Base-by-base conservation (phyloP, 2,113 vertebrate genomes). In the Campylorhamphus procurvoides region DNA sequence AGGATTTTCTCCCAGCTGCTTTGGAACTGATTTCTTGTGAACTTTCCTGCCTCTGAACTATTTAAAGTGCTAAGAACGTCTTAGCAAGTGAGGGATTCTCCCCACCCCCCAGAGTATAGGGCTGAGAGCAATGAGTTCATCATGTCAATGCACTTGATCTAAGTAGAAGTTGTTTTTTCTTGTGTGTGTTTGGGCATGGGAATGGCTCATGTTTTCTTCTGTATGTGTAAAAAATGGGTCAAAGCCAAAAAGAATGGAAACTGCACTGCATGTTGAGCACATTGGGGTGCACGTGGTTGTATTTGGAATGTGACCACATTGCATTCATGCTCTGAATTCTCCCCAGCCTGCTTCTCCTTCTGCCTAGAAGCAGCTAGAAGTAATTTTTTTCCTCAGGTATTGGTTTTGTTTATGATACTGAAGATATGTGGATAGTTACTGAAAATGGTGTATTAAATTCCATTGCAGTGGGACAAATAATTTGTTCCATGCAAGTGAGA, bases 21-120 rank as follows among this genome's bases (percentile, higher is more conserved):
- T 74, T 87, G 52, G 68, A 88, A 33, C 25, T 17, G 9, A 80
- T 92, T 80, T 87, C 47, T 85, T 72, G n/a, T 59, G 80, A 76
- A 94, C 91, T 87, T 79, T 92, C 84, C 77, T 96, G 77, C 86
- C 77, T 87, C 52, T 84, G 60, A 86, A 87, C 47, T 87, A n/a
- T 28, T 81, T 66, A 44, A 96, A 93, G 89, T 72, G 68, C 59
- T 88, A 78, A 95, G 71, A 75, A 64, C 68, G 50, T 78, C 76
- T 75, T 62, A 74, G 64, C 47, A 84, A 59, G 52, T 75, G 59
- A 64, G n/a, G 20, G 39, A 59, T 39, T 4, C 1, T 8, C 18
- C 11, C 2, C 18, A 29, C 10, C 12, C 7, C 18, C 27, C 14
- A 17, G 28, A 69, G n/a, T 86, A 49, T 28, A 50, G 59, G 37